Evolutionary conservation across 2,888 invertebrate species (phyloP), one percentile per base, ranked within the genome.

Genomic region (Trichacis sp.): DNA sequence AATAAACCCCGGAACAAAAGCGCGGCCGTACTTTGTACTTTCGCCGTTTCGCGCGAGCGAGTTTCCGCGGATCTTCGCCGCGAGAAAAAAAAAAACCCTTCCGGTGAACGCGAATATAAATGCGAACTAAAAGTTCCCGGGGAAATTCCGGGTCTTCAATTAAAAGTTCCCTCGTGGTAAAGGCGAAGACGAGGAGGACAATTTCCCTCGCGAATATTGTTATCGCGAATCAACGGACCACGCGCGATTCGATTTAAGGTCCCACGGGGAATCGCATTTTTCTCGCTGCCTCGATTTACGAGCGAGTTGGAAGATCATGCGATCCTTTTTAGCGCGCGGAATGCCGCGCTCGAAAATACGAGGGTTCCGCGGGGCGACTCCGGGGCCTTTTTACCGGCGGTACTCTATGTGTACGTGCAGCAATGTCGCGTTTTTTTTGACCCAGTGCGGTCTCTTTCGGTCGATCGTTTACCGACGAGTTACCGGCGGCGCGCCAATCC

Each of bases 401-500:
- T 20, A 64, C 56, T 50, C 40, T 36, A 40, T 30, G 36, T 50
- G 54, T 50, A 59, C 54, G 60, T 56, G 60, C 55, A 56, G 48
- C 55, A 55, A 59, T 60, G 60, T 30, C 52, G 48, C 56, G 17
- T 65, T 65, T 65, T 64, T 64, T 64, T 49, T 56, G 56, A 52
- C 52, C 56, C 49, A 54, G 56, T 53, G 60, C 53, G 20, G 45
- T 45, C 56, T 60, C 64, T 60, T 65, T 60, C 64, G 53, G 64
- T 65, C 64, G 64, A 65, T 60, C 64, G 53, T 49, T 65, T 65
- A 65, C 64, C 64, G 60, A 65, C 64, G 53, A 40, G 45, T 65
- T 64, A 64, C 64, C 64, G 56, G 64, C 59, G 59, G 64, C 59
- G 59, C n/a, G n/a, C n/a, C n/a, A n/a, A n/a, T n/a, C n/a, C n/a